phyloP scores from a whole-genome alignment of 2,797 vertebrate species.

The Buphagus erythrorhynchus region DNA sequence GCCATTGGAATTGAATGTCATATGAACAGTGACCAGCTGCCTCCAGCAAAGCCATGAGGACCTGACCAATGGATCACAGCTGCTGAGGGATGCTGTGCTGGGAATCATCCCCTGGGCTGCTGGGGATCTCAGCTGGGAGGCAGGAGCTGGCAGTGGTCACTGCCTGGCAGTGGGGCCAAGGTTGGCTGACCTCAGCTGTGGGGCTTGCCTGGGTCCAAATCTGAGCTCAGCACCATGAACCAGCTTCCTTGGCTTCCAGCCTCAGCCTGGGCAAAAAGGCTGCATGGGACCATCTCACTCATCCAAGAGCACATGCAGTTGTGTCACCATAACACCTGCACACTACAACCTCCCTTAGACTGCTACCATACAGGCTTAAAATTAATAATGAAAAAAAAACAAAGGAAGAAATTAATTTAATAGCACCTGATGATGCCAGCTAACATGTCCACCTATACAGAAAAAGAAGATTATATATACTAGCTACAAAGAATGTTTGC shows the following conservation, averaged over 20 bases:
- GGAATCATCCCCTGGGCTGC: neutral
- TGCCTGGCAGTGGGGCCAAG: neutral
- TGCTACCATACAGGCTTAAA: neutral
- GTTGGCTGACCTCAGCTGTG: fast-evolving
- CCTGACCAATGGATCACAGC: neutral
- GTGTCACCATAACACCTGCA: fast-evolving
- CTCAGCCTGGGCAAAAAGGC: neutral
- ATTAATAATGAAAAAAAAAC: neutral
- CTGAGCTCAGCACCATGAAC: neutral
- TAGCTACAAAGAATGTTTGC: conserved; percentile 53
- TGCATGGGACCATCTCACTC: neutral
- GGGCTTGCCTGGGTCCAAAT: neutral
- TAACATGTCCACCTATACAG: neutral
- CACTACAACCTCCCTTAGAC: neutral
- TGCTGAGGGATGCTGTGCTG: fast-evolving
- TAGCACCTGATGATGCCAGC: neutral
- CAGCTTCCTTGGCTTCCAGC: neutral
- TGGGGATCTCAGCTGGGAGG: neutral
- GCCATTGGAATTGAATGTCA: fast-evolving
- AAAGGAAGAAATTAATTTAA: neutral
- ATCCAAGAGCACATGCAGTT: fast-evolving
- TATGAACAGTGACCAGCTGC: neutral
- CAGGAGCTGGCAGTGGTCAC: neutral
- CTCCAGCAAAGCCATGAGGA: neutral
- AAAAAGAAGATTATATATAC: conserved; percentile 19